Evolutionary conservation across 1,140 invertebrate species (phyloP), one percentile per base, ranked within the genome.

Genomic region (Centruroides sculpturatus): DNA sequence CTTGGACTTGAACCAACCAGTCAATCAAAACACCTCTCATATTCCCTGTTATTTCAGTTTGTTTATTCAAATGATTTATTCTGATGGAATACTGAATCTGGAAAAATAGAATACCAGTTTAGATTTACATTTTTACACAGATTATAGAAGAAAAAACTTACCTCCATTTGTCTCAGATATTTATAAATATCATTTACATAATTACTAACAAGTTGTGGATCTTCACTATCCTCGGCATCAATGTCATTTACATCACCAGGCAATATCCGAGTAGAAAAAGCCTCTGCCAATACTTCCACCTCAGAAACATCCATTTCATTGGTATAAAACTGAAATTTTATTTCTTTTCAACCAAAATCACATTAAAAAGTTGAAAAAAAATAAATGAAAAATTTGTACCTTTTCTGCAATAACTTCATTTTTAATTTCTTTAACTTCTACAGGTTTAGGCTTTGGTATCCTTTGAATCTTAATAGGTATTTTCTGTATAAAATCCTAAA

Each of bases 1-100:
- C 90, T 70, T 96, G 92, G 11, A 97, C 90, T 70, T 95, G 90
- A 34, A 94, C 84, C 35, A 98, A 75, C 94, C 94, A 98, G 73
- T 98, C 91, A 63, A 98, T 78, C 1, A 94, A 76, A 48, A 93
- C 85, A 7, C 83, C 77, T 61, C 95, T 81, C 92, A 97, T 97
- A 69, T 84, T 85, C 0, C 84, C 79, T 13, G 84, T 86, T 2
- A 92, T 79, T 67, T 86, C 74, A 55, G 69, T 53, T 41, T 70
- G 67, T 12, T 55, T 56, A 12, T 55, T 34, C 9, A 70, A 48
- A 59, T 62, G 61, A 50, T 64, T 54, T 10, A 41, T 4, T 50
- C 63, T 60, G 4, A 69, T 60, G 6, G 51, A 47, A 55, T 64
- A 62, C 10, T 60, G n/a, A 10, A 36, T 11, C 67, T 64, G 47